Evolutionary conservation across 2,113 vertebrate genomes (phyloP).

Genomic region (Clarias magur): DNA sequence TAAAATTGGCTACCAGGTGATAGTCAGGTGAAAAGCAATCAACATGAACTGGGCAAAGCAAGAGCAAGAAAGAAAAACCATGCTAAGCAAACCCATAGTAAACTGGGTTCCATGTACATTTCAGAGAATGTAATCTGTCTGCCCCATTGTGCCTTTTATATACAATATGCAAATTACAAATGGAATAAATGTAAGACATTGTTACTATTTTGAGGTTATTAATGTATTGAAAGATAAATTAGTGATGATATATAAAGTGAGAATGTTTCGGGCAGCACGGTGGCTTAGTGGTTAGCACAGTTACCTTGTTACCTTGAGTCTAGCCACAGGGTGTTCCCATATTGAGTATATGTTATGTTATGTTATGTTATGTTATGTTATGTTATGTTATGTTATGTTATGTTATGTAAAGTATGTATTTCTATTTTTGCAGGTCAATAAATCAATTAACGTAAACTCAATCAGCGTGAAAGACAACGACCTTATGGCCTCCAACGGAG

Average conservation of each 20-base stretch:
- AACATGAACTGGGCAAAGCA: too few relatives aligned
- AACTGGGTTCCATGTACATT: background rate
- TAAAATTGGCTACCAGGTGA: too few relatives aligned
- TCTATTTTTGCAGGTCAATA: constrained; percentile 78
- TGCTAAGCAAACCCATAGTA: too few relatives aligned
- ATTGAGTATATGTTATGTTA: background rate
- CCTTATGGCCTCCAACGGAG: constrained; percentile 93
- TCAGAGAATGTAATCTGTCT: background rate
- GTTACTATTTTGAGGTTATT: background rate
- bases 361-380: background rate
- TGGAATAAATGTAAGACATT: constrained; percentile 13
- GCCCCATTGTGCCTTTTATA: background rate
- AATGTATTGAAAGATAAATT: background rate
- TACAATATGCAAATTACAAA: background rate
- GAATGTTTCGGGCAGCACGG: background rate
- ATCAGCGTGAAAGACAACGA: constrained; percentile 83
- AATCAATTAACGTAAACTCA: constrained; percentile 86
- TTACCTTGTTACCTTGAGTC: too few relatives aligned
- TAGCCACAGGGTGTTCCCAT: too few relatives aligned
- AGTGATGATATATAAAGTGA: background rate
- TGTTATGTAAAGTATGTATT: background rate
- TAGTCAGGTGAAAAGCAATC: too few relatives aligned
- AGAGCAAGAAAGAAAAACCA: too few relatives aligned
- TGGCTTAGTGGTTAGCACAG: too few relatives aligned
- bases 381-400: background rate